A percentile compares a stretch with the other conserved stretches of the same genome.
These are phyloP conservation scores for Amblyopsis hoosieri DNA, from an alignment of 2,797 vertebrate species.

Conservation along the genomic window DNA sequence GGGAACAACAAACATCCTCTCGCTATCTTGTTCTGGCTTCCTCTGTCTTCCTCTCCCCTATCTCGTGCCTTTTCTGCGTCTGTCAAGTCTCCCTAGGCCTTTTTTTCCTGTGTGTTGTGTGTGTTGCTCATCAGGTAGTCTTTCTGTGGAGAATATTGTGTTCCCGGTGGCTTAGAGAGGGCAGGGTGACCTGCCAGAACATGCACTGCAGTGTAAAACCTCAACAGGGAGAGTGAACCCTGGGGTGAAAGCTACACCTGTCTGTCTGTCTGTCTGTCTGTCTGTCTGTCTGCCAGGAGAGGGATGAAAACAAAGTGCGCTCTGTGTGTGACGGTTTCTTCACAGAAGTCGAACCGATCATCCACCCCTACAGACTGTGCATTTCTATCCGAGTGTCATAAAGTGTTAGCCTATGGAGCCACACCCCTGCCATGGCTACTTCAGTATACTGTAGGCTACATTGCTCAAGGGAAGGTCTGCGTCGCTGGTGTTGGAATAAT, in stretches of 20 bases:
- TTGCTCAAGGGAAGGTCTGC: too few species aligned
- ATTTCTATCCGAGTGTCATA: too few species aligned
- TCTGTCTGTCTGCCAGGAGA: not conserved
- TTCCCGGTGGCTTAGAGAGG: slow-evolving; percentile 9
- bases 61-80: slow-evolving; percentile 6
- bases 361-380: too few species aligned
- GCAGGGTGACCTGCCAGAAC: slow-evolving; percentile 13
- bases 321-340: not conserved
- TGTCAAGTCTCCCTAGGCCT: slow-evolving; percentile 32
- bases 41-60: slow-evolving; percentile 3
- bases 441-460: too few species aligned
- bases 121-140: slow-evolving; percentile 34
- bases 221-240: not conserved
- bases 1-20: slow-evolving; percentile 27
- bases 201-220: not conserved
- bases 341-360: too few species aligned
- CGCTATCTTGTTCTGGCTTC: slow-evolving; percentile 13
- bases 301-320: not conserved
- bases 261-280: not conserved
- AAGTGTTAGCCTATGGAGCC: too few species aligned
- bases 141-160: slow-evolving; percentile 25
- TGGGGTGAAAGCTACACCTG: not conserved
- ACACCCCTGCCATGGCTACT: too few species aligned
- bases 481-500: not conserved
- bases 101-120: slow-evolving; percentile 17